Percentiles rank a stretch among this genome's conserved stretches.
Evolutionary conservation across 2,113 vertebrate species (phyloP).

Genomic region (Cisticola juncidis): DNA sequence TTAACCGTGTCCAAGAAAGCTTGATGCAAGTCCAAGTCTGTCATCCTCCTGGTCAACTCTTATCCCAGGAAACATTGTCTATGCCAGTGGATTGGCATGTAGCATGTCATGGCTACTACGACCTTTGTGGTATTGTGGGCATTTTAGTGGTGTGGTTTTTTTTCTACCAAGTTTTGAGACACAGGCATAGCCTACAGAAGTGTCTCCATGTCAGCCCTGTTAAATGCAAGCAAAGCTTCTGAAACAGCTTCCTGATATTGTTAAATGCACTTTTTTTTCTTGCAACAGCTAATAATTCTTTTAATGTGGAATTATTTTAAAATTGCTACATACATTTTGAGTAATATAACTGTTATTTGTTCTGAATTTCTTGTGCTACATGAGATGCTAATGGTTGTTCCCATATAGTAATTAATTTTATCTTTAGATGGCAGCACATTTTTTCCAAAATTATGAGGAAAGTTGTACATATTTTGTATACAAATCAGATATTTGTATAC

Average conservation of each 20-base stretch:
- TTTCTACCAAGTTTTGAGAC: not conserved
- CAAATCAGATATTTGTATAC: not conserved
- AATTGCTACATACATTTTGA: not conserved
- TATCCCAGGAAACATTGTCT: not conserved
- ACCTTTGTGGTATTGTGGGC: not conserved
- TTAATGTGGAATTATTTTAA: not conserved
- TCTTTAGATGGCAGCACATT: not conserved
- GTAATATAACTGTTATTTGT: not conserved
- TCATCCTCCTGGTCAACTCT: not conserved
- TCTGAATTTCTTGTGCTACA: not conserved
- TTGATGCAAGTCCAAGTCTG: not conserved
- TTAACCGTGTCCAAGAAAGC: not conserved
- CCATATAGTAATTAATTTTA: not conserved
- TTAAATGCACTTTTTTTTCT: fast-evolving
- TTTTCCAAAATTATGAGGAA: not conserved
- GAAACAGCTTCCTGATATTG: not conserved
- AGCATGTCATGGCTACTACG: not conserved
- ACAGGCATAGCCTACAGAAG: not conserved
- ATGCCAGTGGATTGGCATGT: not conserved
- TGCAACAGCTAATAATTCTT: not conserved
- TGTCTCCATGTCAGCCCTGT: not conserved
- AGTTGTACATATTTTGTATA: not conserved
- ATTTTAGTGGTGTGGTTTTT: not conserved
- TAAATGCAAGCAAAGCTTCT: fast-evolving
- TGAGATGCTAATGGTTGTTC: not conserved